Base-by-base conservation (phyloP, 2,888 invertebrate genomes). In the Metallyticus violacea region DNA sequence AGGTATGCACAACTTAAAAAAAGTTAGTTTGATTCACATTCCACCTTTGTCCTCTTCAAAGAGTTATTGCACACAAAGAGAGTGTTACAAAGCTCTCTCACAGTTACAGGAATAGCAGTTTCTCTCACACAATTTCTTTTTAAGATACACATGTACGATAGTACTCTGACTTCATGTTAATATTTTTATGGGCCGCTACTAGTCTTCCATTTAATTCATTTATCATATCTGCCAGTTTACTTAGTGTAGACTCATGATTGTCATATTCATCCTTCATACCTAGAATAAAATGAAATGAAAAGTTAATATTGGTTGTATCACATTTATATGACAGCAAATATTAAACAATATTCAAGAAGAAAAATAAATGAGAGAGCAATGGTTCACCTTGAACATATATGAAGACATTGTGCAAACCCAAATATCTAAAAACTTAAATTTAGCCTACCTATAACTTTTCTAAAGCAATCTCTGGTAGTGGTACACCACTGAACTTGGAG, bases 251-350 rank as follows among this genome's bases (percentile, higher is more conserved):
- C 89, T 95, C 95, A 90, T 96, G 94, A 85, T 94, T 93, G 88
- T 93, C 93, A 90, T 96, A 96, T 83, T 95, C 93, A 88, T 93
- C 93, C 90, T 96, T 95, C 94, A 96, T 93, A 88, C 91, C 94
- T 92, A 88, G 26, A 91, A 90, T 76, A 84, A 85, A 87, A 87
- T 88, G 88, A 27, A 82, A 82, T 87, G 85, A 26, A 85, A 29
- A 85, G 81, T 85, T 87, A 88, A 79, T 40, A 62, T 62, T 62
- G 22, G 15, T 22, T 62, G 40, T 62, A 15, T 6, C 6, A 15
- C 3, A 62, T 2, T 15, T 62, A 62, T 62, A 7, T 30, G 7
- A 15, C n/a, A n/a, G n/a, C n/a, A n/a, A 15, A 62, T 62, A 2
- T 15, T 15, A 62, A 62, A 62, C 15, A 62, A 62, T 22, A 62